A percentile compares a stretch with the other conserved stretches of the same genome.
These are phyloP conservation scores for Silurus lanzhouensis DNA, from an alignment of 2,797 vertebrate genomes.

Conservation along the genomic window DNA sequence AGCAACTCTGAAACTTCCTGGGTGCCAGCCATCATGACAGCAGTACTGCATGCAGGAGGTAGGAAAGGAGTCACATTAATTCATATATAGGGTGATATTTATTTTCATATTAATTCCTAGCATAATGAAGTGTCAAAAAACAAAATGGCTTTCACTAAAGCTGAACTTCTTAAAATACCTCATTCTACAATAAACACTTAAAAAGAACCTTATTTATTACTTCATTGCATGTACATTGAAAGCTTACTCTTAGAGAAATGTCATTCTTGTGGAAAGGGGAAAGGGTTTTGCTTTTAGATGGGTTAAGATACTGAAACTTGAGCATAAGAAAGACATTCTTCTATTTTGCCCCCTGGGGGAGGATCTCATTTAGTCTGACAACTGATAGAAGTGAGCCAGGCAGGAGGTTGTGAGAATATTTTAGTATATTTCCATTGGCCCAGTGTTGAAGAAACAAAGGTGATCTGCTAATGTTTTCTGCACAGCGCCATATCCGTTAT, in stretches of 20 bases:
- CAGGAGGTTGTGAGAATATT: conserved; percentile 10
- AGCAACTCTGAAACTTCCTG: conserved; percentile 83
- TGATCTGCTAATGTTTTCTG: not conserved
- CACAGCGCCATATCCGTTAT: not conserved
- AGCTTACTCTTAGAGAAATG: not conserved
- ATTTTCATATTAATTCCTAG: not conserved
- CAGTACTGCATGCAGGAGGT: conserved; percentile 81
- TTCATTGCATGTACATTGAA: not conserved
- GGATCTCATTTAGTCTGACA: not conserved
- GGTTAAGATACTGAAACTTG: not conserved
- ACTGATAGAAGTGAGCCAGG: conserved; percentile 15
- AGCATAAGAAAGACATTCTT: not conserved
- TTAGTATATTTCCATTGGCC: conserved; percentile 36
- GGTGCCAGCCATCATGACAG: conserved; percentile 83
- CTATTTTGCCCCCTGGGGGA: not conserved
- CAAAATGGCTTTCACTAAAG: not conserved
- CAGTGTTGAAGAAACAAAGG: not conserved
- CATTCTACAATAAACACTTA: too few relatives aligned
- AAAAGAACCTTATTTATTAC: not conserved
- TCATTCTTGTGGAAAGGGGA: not conserved
- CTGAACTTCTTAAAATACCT: not conserved
- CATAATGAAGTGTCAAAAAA: not conserved
- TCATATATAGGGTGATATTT: not conserved
- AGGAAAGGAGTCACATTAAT: conserved; percentile 8
- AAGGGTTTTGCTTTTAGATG: not conserved